phyloP scores from a whole-genome alignment of 1,140 invertebrate genomes.

The Heliconius himera region DNA sequence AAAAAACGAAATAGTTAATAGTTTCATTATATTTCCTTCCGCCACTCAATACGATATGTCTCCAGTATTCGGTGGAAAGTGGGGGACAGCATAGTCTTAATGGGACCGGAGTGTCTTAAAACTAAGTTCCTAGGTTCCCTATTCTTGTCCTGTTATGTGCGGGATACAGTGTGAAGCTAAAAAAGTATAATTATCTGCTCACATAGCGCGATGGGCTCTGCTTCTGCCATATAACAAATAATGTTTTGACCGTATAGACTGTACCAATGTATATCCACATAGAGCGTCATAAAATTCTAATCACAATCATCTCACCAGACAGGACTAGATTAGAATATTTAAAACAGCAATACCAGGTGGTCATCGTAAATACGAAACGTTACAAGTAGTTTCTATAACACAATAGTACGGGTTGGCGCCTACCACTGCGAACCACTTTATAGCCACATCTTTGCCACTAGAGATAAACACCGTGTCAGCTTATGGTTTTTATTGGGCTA shows the following conservation, averaged over 20 bases:
- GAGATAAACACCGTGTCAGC: conserved; percentile 44
- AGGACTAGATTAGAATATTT: neutral
- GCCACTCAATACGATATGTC: too few species aligned
- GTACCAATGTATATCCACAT: neutral
- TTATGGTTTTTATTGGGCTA: conserved; percentile 47
- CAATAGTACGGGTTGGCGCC: conserved; percentile 37
- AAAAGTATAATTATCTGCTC: too few species aligned
- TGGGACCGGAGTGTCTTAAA: too few species aligned
- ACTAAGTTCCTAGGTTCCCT: too few species aligned
- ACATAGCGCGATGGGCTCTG: too few species aligned
- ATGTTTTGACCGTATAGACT: neutral
- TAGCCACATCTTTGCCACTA: conserved; percentile 44
- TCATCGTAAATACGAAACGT: conserved; percentile 14
- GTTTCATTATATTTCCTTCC: too few species aligned
- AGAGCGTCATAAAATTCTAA: neutral
- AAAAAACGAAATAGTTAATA: too few species aligned
- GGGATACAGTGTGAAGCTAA: too few species aligned
- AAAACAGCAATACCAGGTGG: neutral
- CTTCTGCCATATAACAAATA: too few species aligned
- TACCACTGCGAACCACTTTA: conserved; percentile 41
- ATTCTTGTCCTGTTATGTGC: too few species aligned
- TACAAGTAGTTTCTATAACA: neutral
- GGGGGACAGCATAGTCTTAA: too few species aligned
- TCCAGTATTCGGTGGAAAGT: too few species aligned
- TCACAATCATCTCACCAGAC: neutral